Evolutionary conservation across 2,797 vertebrate genomes (phyloP), one percentile per base, ranked within the genome.

Genomic region (Pristis pectinata): DNA sequence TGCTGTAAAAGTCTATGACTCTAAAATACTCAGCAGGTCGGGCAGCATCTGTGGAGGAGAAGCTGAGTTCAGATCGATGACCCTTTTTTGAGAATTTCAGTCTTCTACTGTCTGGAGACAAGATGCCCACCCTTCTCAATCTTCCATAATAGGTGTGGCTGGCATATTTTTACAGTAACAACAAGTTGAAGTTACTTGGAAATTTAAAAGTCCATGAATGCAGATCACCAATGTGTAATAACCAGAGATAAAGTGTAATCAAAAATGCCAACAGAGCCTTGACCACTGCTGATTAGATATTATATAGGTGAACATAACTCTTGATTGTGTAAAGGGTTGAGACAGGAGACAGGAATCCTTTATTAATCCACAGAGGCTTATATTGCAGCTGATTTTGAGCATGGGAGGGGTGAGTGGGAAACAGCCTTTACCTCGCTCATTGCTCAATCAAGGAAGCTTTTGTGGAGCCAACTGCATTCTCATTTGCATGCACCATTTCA

Each of bases 401-500:
- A 24, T 74, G 70, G 70, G 27, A 61, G 0, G 22, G 37, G n/a
- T 22, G 19, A 10, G 37, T 17, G 7, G 61, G 9, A n/a, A 91
- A 10, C n/a, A 91, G 61, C 61, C 59, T 67, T 91, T 91, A 37
- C 19, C 61, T 61, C 67, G 94, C 17, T 76, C 49, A 30, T 94
- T 70, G 19, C 67, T 94, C 67, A 19, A 34, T 34, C 64, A 76
- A 94, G 24, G 41, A 93, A 30, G 41, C 2, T 30, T 44, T 76
- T 76, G 49, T 34, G 30, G 67, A 53, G 30, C 94, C 7, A 44
- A n/a, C 70, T 94, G 92, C 49, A 37, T 41, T 91, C 70, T 49
- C 70, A 74, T 72, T 94, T 94, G 92, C 44, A 94, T 72, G 41
- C 49, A 49, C 34, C 70, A 53, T 94, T 94, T 74, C 41, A 94